Evolutionary conservation across 2,797 vertebrate species (phyloP), one percentile per base, ranked within the genome.

Genomic region (Lacerta bilineata): DNA sequence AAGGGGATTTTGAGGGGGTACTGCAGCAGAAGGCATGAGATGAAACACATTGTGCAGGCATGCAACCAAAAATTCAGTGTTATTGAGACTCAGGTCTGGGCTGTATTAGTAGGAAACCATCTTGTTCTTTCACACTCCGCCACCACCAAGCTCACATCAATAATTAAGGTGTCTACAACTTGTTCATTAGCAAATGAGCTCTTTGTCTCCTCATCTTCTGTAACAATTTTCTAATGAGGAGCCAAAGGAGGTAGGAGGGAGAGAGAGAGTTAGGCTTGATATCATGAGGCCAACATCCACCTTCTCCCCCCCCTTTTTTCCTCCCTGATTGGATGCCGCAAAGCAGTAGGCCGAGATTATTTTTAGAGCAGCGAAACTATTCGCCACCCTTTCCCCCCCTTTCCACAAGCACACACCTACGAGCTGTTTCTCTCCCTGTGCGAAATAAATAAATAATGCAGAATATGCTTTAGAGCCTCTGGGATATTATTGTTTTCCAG

Each of bases 401-500:
- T 41, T 36, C n/a, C 43, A 2, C 39, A 18, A 1, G 10, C 41
- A 6, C 9, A 3, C 4, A 89, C 85, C 74, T 88, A 90, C 86
- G 33, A 91, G 90, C 93, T 86, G 68, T 89, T 92, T 74, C 61
- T 89, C 90, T 93, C 90, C 91, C 87, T 90, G 86, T 66, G 86
- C 3, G 72, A 90, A 94, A 91, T 87, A 90, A 95, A 94, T 87
- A 89, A 91, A 92, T 89, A 89, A 1, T 71, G 71, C 71, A 74
- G 36, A 90, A 93, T 23, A 50, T 5, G 59, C 61, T 88, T 92
- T 59, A 83, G 41, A 72, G 91, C 91, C 85, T 59, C 50, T 15
- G 87, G 88, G 78, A 90, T 72, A 86, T 75, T 89, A 87, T 91
- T 72, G 64, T 88, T 91, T 91, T 88, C 87, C 83, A 72, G 78